phyloP scores from a whole-genome alignment of 2,113 vertebrate genomes.

The Camelus bactrianus region DNA sequence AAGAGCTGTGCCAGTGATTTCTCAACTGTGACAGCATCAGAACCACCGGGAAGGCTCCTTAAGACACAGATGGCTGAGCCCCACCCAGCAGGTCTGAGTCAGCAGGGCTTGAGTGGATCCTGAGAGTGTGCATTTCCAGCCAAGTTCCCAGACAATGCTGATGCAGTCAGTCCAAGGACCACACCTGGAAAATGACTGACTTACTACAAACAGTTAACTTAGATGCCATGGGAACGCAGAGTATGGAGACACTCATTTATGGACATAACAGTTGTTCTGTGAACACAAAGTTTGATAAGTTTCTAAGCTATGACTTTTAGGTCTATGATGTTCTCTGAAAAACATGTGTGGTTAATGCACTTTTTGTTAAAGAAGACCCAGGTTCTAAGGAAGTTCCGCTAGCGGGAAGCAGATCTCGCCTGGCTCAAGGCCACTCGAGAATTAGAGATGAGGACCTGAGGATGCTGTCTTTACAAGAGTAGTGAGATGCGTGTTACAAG shows the following conservation, averaged over 20 bases:
- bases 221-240: not conserved
- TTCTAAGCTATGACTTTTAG: not conserved
- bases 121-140: not conserved
- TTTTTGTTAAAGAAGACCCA: not conserved
- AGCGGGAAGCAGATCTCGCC: accelerated
- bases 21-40: not conserved
- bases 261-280: not conserved
- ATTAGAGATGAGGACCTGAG: not conserved
- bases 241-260: not conserved
- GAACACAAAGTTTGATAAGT: not conserved
- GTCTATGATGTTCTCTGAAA: not conserved
- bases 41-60: not conserved
- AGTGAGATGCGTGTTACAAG: not conserved
- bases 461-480: not conserved
- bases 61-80: not conserved
- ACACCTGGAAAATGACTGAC: not conserved
- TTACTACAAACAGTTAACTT: not conserved
- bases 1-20: not conserved
- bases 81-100: not conserved
- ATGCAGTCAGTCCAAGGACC: not conserved
- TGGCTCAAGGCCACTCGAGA: not conserved
- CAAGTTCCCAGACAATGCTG: not conserved
- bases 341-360: not conserved
- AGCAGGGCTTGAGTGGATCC: not conserved
- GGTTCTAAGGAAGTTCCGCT: not conserved